Conservation (phyloP, 2,113 vertebrate genomes). For the Chionis minor region DNA sequence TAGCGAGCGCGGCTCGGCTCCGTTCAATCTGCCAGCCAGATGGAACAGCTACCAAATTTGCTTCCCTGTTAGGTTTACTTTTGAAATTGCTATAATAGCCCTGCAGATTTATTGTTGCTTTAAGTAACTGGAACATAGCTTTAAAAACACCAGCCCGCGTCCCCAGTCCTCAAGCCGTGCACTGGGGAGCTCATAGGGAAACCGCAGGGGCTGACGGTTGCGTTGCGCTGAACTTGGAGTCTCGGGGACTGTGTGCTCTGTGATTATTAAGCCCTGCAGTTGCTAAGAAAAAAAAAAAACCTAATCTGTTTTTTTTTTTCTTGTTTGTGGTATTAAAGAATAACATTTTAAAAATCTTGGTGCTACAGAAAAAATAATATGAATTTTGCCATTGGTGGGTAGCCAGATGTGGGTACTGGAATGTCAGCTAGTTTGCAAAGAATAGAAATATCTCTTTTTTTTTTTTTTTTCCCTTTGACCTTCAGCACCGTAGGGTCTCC, state of each 20-base stretch:
- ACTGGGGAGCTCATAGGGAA: neutral
- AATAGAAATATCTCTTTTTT: neutral
- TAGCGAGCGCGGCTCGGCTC: fast-evolving
- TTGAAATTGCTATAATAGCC: neutral
- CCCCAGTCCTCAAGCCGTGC: fast-evolving
- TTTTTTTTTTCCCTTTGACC: neutral
- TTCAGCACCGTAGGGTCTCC: neutral
- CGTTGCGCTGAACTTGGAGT: neutral
- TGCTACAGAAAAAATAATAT: neutral
- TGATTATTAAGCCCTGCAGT: neutral
- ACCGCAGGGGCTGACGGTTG: neutral
- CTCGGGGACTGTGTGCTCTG: neutral
- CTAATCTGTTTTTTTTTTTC: neutral
- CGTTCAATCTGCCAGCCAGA: neutral
- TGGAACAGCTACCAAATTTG: neutral
- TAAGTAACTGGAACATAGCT: neutral
- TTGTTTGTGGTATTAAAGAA: neutral
- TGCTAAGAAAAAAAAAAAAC: neutral
- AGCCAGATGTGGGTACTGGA: neutral
- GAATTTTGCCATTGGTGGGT: neutral
- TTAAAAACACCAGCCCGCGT: fast-evolving
- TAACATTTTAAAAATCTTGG: neutral
- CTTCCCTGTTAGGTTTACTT: neutral
- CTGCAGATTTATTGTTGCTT: neutral
- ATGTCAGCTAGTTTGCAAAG: neutral